Conservation (phyloP, 1,140 invertebrate genomes). For the Lepidurus packardi region DNA sequence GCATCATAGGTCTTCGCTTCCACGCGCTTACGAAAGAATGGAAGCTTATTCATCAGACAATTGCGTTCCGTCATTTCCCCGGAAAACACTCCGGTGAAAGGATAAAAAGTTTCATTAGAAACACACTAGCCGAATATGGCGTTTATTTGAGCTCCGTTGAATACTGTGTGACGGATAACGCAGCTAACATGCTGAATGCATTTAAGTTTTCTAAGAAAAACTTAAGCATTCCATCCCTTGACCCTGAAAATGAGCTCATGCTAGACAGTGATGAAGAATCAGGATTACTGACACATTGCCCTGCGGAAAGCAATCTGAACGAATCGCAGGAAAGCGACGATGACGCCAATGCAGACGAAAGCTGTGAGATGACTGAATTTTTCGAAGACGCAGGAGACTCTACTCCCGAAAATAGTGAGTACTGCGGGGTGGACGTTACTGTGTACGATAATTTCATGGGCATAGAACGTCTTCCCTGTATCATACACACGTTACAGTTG, state of each 20-base stretch:
- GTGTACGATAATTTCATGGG: constrained; percentile 1
- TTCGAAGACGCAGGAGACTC: background rate
- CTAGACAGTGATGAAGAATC: background rate
- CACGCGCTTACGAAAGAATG: background rate
- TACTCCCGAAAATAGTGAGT: background rate
- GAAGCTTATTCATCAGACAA: background rate
- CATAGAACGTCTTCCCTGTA: background rate
- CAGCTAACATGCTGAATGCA: constrained; percentile 15
- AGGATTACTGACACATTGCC: background rate
- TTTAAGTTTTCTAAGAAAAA: background rate
- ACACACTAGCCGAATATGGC: background rate
- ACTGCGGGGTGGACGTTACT: background rate
- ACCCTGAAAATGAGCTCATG: background rate
- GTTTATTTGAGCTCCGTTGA: background rate
- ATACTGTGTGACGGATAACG: constrained; percentile 24
- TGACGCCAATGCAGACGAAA: background rate
- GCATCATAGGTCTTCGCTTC: background rate
- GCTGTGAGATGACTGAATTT: constrained; percentile 9
- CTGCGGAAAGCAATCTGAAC: background rate
- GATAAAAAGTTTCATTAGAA: background rate
- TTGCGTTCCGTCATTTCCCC: constrained; percentile 10
- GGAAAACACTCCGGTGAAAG: background rate
- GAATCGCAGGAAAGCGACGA: background rate
- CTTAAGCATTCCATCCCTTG: background rate
- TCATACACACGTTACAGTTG: constrained; percentile 15